Conservation (phyloP, 2,888 invertebrate genomes). For the Sicus ferrugineus region DNA sequence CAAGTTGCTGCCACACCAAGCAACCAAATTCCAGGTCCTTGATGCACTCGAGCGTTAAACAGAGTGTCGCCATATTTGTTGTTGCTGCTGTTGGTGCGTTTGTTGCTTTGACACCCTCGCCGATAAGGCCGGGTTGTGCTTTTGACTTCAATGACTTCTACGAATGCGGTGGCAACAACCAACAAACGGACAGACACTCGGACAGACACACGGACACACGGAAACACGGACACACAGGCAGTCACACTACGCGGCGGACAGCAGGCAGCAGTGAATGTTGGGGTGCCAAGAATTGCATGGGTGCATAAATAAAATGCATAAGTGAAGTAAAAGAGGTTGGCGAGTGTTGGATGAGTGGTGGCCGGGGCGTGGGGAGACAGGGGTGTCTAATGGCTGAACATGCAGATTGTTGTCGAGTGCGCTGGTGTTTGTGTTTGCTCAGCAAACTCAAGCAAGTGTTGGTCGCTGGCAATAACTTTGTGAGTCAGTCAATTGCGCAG, state of each 20-base stretch:
- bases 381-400: not conserved
- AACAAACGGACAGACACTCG: not conserved
- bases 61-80: slow-evolving; percentile 28
- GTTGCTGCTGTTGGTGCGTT: slow-evolving; percentile 15
- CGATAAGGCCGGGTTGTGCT: slow-evolving; percentile 36
- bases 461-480: not conserved
- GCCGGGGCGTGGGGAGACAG: not conserved
- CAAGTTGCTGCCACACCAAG: not conserved
- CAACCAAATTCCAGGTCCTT: slow-evolving; percentile 28
- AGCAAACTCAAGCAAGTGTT: not conserved
- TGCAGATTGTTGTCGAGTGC: not conserved
- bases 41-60: slow-evolving; percentile 21
- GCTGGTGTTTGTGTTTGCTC: not conserved
- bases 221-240: not conserved
- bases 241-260: not conserved
- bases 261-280: not conserved
- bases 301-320: slow-evolving; percentile 20
- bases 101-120: not conserved
- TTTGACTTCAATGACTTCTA: slow-evolving; percentile 48
- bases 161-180: slow-evolving; percentile 35
- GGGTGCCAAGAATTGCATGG: slow-evolving; percentile 2
- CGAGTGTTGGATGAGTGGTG: not conserved
- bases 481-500: too few relatives aligned
- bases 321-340: not conserved
- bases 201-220: too few relatives aligned